A percentile compares a stretch with the other conserved stretches of the same genome.
These are phyloP conservation scores for Asobara japonica DNA, from an alignment of 1,140 invertebrate species.

Conservation along the genomic window DNA sequence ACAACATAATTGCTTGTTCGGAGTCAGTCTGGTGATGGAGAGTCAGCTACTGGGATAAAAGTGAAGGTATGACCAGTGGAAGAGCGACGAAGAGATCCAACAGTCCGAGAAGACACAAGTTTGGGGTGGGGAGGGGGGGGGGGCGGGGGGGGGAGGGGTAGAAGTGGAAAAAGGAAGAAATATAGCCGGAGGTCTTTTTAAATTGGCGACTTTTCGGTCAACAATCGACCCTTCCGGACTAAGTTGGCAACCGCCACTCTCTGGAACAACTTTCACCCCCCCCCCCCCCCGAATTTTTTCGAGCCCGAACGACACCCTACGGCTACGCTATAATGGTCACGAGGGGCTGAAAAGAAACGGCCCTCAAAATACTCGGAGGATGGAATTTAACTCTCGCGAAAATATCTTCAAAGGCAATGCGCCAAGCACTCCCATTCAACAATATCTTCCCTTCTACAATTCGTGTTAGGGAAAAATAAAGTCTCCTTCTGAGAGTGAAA, in stretches of 20 bases:
- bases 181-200: constrained; percentile 64
- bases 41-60: constrained; percentile 10
- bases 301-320: constrained; percentile 50
- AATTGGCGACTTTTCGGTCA: constrained; percentile 69
- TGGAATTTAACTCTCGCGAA: constrained; percentile 37
- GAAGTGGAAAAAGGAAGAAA: constrained; percentile 48
- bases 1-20: constrained; percentile 66
- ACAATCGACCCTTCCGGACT: constrained; percentile 67
- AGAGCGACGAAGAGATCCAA: not conserved
- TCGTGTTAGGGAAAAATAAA: constrained; percentile 20
- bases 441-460: constrained; percentile 18
- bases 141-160: not conserved
- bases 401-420: constrained; percentile 40
- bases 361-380: constrained; percentile 25
- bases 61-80: not conserved
- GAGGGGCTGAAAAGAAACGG: constrained; percentile 39
- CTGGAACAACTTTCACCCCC: constrained; percentile 18
- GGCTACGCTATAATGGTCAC: constrained; percentile 65
- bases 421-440: not conserved
- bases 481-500: not conserved
- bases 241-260: constrained; percentile 47
- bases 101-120: constrained; percentile 1
- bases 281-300: not conserved
- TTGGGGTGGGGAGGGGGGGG: not conserved
- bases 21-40: constrained; percentile 33